Conservation (phyloP, 2,113 vertebrate genomes). For the Dicrurus megarhynchus region DNA sequence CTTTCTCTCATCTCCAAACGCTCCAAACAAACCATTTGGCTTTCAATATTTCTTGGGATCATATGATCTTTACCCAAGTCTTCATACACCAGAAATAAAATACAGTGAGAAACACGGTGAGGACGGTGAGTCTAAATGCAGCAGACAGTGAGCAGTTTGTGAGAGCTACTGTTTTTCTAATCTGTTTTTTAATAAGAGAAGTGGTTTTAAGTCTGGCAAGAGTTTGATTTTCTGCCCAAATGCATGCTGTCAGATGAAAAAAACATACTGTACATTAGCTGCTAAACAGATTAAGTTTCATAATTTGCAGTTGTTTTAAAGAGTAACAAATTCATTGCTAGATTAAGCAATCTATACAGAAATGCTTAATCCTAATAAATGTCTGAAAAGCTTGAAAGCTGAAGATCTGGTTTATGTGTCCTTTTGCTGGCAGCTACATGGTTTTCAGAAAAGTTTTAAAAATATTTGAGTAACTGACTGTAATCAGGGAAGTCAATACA, state of each 20-base stretch:
- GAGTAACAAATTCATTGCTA: neutral
- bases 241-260: constrained; percentile 48
- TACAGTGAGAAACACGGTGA: constrained; percentile 49
- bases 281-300: constrained; percentile 58
- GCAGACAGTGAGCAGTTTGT: neutral
- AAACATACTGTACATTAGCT: constrained; percentile 52
- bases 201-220: constrained; percentile 64
- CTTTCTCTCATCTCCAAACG: neutral
- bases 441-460: constrained; percentile 32
- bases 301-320: constrained; percentile 47
- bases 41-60: constrained; percentile 30
- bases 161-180: constrained; percentile 76
- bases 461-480: neutral
- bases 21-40: neutral
- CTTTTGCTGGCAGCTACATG: constrained; percentile 6
- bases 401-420: constrained; percentile 32
- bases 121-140: constrained; percentile 7
- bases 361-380: neutral
- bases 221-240: constrained; percentile 57
- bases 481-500: neutral
- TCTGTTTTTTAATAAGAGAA: constrained; percentile 70
- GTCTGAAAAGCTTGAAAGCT: constrained; percentile 15
- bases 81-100: constrained; percentile 60
- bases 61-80: constrained; percentile 23
- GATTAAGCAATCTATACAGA: neutral